phyloP scores from a whole-genome alignment of 2,888 invertebrate genomes.

The Perdita meconis region DNA sequence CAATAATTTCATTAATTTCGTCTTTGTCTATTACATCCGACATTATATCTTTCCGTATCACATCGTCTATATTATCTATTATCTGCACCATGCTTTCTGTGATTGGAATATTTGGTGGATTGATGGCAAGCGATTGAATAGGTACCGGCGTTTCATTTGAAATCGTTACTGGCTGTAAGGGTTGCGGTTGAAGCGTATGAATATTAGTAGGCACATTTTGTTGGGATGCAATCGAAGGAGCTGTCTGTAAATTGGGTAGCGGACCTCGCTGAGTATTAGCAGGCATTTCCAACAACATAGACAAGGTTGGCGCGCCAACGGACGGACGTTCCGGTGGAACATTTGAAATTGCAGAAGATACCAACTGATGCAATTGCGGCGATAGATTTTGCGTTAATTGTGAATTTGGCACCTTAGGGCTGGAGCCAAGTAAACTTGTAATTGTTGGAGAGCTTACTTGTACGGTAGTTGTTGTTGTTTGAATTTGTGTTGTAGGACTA shows the following conservation, averaged over 20 bases:
- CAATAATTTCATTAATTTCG: constrained; percentile 82
- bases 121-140: constrained; percentile 50
- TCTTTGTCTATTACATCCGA: constrained; percentile 81
- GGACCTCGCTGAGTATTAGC: constrained; percentile 81
- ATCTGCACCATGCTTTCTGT: constrained; percentile 79
- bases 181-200: constrained; percentile 55
- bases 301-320: constrained; percentile 90
- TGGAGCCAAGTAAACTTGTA: constrained; percentile 85
- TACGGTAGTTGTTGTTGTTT: constrained; percentile 80
- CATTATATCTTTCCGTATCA: constrained; percentile 81
- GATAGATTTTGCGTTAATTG: constrained; percentile 80
- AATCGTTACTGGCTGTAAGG: constrained; percentile 48
- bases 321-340: constrained; percentile 86
- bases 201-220: constrained; percentile 56
- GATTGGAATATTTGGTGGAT: constrained; percentile 70
- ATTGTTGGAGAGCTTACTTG: constrained; percentile 85
- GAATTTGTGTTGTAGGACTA: constrained; percentile 84
- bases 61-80: constrained; percentile 81
- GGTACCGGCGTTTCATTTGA: constrained; percentile 58
- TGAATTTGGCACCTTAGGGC: constrained; percentile 78
- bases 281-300: constrained; percentile 88
- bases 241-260: constrained; percentile 69
- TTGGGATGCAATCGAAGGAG: constrained; percentile 59
- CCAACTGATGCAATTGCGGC: constrained; percentile 85
- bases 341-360: constrained; percentile 83